A percentile compares a stretch with the other conserved stretches of the same genome.
Evolutionary conservation across 53 echinoderm and acorn worm genomes (phyloP).

Genomic region (Holothuria scabra): DNA sequence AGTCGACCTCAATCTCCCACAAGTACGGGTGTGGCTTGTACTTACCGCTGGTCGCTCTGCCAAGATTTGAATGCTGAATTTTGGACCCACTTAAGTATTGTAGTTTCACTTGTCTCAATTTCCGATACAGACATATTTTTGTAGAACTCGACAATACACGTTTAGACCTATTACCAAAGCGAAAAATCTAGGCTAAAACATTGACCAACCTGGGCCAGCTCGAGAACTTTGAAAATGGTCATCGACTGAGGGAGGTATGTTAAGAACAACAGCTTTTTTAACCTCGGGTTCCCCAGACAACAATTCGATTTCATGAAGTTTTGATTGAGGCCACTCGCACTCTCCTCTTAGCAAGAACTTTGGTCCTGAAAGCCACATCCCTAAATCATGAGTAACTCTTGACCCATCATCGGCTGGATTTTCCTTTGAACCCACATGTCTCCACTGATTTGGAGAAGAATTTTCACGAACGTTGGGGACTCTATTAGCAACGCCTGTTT

Average conservation of each 20-base stretch:
- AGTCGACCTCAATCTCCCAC: no score
- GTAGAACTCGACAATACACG: no score
- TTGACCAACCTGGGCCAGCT: background rate
- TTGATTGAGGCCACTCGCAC: background rate
- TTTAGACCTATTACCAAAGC: no score
- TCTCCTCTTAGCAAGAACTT: slow-evolving; percentile 3
- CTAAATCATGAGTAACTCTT: background rate
- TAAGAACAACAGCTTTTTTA: slow-evolving; percentile 9
- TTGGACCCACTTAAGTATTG: no score
- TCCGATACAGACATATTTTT: no score
- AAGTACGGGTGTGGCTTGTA: no score
- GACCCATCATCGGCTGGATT: slow-evolving; percentile 60
- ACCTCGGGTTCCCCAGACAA: background rate
- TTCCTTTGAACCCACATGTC: slow-evolving; percentile 38
- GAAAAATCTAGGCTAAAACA: slow-evolving; percentile 17
- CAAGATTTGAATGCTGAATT: no score
- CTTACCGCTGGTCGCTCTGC: no score
- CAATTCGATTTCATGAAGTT: background rate
- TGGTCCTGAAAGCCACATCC: slow-evolving; percentile 10
- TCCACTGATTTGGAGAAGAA: slow-evolving; percentile 46
- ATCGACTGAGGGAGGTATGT: background rate
- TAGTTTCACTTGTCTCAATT: no score
- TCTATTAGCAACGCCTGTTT: background rate
- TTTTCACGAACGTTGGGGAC: background rate
- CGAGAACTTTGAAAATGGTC: slow-evolving; percentile 4